Conservation (phyloP, 2,113 vertebrate genomes). For the Podarcis muralis region DNA sequence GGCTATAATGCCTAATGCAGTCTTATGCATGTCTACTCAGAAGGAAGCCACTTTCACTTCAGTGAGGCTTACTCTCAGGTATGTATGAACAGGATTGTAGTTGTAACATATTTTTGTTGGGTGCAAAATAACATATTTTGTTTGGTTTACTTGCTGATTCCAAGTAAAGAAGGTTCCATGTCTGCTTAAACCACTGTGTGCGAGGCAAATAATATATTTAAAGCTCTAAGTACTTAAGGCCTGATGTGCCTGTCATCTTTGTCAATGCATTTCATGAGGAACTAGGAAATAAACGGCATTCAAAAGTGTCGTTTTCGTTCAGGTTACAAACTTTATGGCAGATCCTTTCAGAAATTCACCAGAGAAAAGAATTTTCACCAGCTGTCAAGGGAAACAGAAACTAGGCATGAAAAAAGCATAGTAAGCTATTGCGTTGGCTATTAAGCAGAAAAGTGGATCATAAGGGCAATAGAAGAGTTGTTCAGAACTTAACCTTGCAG, state of each 20-base stretch:
- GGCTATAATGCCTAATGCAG: too few relatives aligned
- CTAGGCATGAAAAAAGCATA: constrained; percentile 50
- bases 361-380: constrained; percentile 63
- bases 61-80: background rate
- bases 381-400: constrained; percentile 58
- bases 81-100: background rate
- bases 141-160: background rate
- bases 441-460: constrained; percentile 29
- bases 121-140: too few relatives aligned
- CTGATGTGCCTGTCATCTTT: background rate
- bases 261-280: constrained; percentile 27
- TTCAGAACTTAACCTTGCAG: constrained; percentile 2
- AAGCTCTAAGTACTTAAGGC: background rate
- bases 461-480: constrained; percentile 1
- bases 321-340: constrained; percentile 26
- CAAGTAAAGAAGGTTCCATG: background rate
- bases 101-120: background rate
- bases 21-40: too few relatives aligned
- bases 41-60: too few relatives aligned
- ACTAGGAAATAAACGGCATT: background rate
- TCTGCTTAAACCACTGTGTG: background rate
- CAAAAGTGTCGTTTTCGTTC: too few relatives aligned
- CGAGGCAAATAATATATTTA: background rate
- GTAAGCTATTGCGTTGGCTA: constrained; percentile 23
- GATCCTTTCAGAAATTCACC: constrained; percentile 43